A percentile compares a stretch with the other conserved stretches of the same genome.
phyloP scores from a whole-genome alignment of 2,113 vertebrate species.

The Pelusios castaneus region DNA sequence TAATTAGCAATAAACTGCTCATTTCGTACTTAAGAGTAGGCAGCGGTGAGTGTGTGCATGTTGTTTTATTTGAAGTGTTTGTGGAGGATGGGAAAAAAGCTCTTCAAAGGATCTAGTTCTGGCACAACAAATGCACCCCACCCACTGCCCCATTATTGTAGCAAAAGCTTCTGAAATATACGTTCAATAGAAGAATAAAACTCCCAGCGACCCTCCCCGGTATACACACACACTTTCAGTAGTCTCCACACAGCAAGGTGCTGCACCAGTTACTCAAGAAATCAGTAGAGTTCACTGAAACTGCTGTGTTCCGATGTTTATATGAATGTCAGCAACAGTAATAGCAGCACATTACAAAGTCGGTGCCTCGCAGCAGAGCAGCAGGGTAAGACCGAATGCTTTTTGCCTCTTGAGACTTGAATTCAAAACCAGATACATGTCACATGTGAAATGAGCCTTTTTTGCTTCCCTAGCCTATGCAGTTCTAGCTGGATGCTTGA shows the following conservation, averaged over 20 bases:
- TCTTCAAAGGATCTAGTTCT: neutral
- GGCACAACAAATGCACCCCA: neutral
- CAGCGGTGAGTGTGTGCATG: neutral
- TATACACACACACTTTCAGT: neutral
- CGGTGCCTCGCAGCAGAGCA: neutral
- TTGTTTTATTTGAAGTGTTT: neutral
- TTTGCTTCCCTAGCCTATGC: neutral
- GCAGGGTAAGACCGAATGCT: neutral
- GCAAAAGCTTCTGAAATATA: neutral
- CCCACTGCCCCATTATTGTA: neutral
- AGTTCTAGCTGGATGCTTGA: neutral
- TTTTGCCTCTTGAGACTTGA: neutral
- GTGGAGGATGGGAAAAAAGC: neutral
- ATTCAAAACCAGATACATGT: too few species aligned
- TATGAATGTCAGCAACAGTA: neutral
- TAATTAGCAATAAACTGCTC: neutral
- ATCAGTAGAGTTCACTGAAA: neutral
- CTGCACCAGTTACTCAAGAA: neutral
- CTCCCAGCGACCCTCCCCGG: neutral
- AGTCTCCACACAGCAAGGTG: rapidly evolving
- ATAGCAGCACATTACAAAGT: neutral
- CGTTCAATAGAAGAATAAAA: neutral
- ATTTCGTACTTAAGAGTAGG: neutral
- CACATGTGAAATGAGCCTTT: neutral
- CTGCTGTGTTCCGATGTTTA: neutral